Conservation (phyloP, 2,888 invertebrate genomes). For the Ctenicera cuprea region DNA sequence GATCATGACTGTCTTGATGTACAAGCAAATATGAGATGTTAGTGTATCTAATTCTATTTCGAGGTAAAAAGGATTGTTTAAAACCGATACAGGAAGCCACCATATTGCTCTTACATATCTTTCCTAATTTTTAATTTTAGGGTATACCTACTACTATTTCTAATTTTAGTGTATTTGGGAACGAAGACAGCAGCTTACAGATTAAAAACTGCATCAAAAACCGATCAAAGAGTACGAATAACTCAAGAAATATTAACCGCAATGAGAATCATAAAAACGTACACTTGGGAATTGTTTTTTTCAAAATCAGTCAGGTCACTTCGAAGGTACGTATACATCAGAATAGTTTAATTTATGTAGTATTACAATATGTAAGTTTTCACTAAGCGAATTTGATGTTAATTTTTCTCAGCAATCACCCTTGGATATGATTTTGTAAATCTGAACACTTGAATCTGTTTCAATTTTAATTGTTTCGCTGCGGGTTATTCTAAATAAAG, state of each 20-base stretch:
- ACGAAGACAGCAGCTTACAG: slow-evolving; percentile 52
- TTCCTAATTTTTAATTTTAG: neutral
- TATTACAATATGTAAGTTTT: no score
- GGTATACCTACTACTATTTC: neutral
- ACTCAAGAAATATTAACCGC: slow-evolving; percentile 94
- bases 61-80: slow-evolving; percentile 61
- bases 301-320: slow-evolving; percentile 82
- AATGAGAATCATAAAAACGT: slow-evolving; percentile 87
- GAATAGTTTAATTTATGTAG: no score
- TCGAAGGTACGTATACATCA: slow-evolving; percentile 79
- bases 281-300: slow-evolving; percentile 79
- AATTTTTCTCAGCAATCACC: no score
- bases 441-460: no score
- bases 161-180: slow-evolving; percentile 54
- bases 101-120: slow-evolving; percentile 19
- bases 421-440: no score
- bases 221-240: slow-evolving; percentile 89
- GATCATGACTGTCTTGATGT: slow-evolving; percentile 82
- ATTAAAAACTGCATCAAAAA: slow-evolving; percentile 71
- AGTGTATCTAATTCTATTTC: slow-evolving; percentile 66
- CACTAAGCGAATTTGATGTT: no score
- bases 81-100: neutral
- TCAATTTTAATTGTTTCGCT: no score
- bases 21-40: slow-evolving; percentile 73
- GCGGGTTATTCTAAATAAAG: no score